phyloP scores from a whole-genome alignment of 2,888 invertebrate genomes.

The Eugnorisma glareosa region DNA sequence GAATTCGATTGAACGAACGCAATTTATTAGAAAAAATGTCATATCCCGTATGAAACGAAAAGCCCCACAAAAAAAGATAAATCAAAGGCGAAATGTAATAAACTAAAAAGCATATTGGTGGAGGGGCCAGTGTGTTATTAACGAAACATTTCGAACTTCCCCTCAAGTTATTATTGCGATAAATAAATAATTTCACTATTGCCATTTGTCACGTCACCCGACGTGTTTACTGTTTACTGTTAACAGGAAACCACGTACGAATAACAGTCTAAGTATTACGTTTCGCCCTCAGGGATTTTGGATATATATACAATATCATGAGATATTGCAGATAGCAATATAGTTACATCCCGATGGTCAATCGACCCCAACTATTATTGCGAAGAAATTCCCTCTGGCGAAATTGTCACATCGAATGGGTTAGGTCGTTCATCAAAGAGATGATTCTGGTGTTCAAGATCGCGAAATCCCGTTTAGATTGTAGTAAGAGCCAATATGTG shows the following conservation, averaged over 20 bases:
- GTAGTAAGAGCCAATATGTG: conserved; percentile 67
- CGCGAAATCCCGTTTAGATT: conserved; percentile 65
- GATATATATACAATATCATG: too few species aligned
- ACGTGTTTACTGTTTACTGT: conserved; percentile 56
- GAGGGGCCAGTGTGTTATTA: conserved; percentile 70
- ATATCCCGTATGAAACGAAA: conserved; percentile 25
- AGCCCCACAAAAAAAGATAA: conserved; percentile 48
- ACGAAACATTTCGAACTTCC: conserved; percentile 64
- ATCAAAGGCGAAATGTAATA: conserved; percentile 64
- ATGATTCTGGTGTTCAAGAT: conserved; percentile 56
- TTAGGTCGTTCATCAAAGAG: conserved; percentile 68
- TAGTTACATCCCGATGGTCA: conserved; percentile 49
- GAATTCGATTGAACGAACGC: conserved; percentile 64
- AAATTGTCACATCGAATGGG: conserved; percentile 66
- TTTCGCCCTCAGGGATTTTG: conserved; percentile 56
- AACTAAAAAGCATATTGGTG: conserved; percentile 66
- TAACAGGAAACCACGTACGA: conserved; percentile 51
- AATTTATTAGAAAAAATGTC: conserved; percentile 68
- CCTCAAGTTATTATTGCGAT: conserved; percentile 69
- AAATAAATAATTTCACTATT: conserved; percentile 71
- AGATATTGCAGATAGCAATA: conserved; percentile 64
- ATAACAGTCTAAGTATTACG: conserved; percentile 58
- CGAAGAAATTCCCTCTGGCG: conserved; percentile 38
- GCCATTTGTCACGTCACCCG: conserved; percentile 73
- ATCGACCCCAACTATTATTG: conserved; percentile 52